Conservation (phyloP, 2,888 invertebrate genomes). For the Spatulosminthurus flaviceps region DNA sequence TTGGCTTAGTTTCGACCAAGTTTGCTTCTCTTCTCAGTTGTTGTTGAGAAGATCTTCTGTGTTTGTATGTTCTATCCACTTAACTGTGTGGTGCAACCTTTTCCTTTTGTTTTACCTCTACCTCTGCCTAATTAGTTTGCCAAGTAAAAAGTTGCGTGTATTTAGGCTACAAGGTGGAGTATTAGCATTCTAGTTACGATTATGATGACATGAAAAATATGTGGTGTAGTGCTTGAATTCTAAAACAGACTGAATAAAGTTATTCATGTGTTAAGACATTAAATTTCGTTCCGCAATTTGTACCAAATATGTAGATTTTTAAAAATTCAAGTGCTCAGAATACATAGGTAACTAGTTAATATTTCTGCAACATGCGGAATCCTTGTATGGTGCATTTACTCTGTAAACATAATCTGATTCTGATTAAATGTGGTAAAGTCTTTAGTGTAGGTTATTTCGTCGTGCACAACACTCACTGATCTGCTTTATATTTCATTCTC, state of each 20-base stretch:
- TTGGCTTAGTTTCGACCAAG: slow-evolving; percentile 25
- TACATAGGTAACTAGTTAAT: neutral
- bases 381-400: neutral
- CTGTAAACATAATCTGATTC: neutral
- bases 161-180: slow-evolving; percentile 11
- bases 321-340: neutral
- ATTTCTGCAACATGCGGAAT: too few species aligned
- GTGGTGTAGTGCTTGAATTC: neutral
- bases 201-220: neutral
- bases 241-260: slow-evolving; percentile 3
- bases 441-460: neutral
- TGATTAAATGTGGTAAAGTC: too few species aligned
- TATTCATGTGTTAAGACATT: neutral
- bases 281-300: neutral
- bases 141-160: slow-evolving; percentile 1
- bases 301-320: neutral
- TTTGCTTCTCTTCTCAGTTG: neutral
- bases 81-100: neutral
- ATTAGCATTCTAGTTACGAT: slow-evolving; percentile 15
- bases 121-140: slow-evolving; percentile 8
- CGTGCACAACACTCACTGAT: neutral
- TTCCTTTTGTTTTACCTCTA: slow-evolving; percentile 8
- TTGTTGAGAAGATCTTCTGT: neutral
- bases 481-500: slow-evolving; percentile 6
- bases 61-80: neutral